Percentiles rank a stretch among this genome's conserved stretches.
Evolutionary conservation across 2,888 invertebrate species (phyloP).

Genomic region (Morpho helenor): DNA sequence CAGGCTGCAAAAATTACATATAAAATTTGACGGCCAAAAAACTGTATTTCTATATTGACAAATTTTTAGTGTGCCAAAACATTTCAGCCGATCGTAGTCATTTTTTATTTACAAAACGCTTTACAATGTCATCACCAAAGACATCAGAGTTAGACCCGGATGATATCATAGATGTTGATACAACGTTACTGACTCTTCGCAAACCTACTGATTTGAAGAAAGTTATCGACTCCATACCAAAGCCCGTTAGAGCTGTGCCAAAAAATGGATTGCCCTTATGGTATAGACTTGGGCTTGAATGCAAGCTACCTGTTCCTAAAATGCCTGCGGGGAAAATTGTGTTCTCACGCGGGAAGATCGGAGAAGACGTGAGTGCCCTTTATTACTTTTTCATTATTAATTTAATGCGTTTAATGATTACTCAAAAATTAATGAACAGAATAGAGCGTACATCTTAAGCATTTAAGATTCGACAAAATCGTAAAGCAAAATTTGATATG

Average conservation of each 20-base stretch:
- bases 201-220: conserved; percentile 69
- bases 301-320: conserved; percentile 74
- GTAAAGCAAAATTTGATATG: no score
- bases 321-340: conserved; percentile 70
- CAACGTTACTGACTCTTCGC: conserved; percentile 59
- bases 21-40: conserved; percentile 10
- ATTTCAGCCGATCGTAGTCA: neutral
- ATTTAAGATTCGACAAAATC: no score
- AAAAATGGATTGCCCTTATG: conserved; percentile 74
- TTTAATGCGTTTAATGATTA: no score
- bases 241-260: conserved; percentile 65
- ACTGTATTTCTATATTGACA: conserved; percentile 17
- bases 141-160: conserved; percentile 39
- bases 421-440: no score
- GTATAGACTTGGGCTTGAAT: conserved; percentile 72
- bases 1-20: conserved; percentile 1
- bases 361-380: conserved; percentile 64
- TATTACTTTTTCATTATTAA: neutral
- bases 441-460: no score
- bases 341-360: conserved; percentile 74
- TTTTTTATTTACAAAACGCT: neutral
- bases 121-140: conserved; percentile 10
- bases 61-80: conserved; percentile 23
- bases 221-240: conserved; percentile 67
- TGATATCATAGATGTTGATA: conserved; percentile 48